A percentile compares a stretch with the other conserved stretches of the same genome.
These are phyloP conservation scores for Serilophus lunatus DNA, from an alignment of 2,113 vertebrate species.

Conservation along the genomic window DNA sequence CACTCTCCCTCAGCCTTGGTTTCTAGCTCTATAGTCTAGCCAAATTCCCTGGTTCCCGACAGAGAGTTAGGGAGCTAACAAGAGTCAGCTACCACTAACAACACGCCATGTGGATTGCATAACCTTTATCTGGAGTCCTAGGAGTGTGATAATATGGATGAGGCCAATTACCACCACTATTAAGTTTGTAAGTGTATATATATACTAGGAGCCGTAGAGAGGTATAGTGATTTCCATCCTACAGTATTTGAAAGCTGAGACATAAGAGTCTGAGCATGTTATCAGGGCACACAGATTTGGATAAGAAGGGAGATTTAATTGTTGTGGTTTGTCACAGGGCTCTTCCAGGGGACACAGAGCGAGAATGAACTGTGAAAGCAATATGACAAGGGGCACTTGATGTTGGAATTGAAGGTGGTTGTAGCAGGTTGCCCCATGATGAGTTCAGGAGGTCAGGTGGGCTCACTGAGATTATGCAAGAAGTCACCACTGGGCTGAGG, in stretches of 20 bases:
- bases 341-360: not conserved
- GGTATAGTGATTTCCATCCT: not conserved
- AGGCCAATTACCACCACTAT: not conserved
- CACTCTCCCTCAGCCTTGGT: not conserved
- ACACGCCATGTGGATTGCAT: accelerated
- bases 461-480: not conserved
- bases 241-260: accelerated
- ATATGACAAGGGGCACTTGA: accelerated
- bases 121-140: not conserved
- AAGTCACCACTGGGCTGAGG: not conserved
- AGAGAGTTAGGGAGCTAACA: not conserved
- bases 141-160: not conserved
- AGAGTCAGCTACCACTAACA: not conserved
- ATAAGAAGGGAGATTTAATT: not conserved
- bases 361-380: not conserved
- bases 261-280: accelerated
- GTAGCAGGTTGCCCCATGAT: not conserved
- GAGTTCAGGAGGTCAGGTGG: not conserved
- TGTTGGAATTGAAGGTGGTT: not conserved
- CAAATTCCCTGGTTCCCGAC: not conserved
- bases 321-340: not conserved
- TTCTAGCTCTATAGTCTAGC: not conserved
- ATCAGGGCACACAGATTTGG: not conserved
- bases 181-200: not conserved
- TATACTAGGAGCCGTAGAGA: not conserved